These are phyloP conservation scores for Andrena fulva DNA, from an alignment of 2,888 invertebrate genomes.

Conservation along the genomic window DNA sequence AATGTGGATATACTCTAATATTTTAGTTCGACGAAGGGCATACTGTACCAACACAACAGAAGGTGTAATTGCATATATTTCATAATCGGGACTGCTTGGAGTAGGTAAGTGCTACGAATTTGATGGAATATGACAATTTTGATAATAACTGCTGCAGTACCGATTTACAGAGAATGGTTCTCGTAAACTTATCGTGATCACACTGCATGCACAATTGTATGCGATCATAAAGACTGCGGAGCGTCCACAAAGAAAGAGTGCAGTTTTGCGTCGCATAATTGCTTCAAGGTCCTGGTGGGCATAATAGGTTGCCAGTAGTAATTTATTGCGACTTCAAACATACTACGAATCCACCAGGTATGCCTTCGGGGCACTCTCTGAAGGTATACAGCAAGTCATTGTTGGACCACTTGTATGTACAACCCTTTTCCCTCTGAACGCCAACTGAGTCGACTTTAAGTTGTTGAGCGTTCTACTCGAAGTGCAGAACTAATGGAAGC, in stretches of 20 bases:
- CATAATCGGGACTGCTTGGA: too few species aligned
- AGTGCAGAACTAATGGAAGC: conserved; percentile 23
- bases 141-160: too few species aligned
- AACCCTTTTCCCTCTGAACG: conserved; percentile 37
- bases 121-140: too few species aligned
- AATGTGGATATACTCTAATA: too few species aligned
- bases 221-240: too few species aligned
- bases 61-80: too few species aligned
- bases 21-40: too few species aligned
- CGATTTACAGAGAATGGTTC: neutral
- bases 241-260: neutral
- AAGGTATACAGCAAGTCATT: conserved; percentile 35
- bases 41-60: too few species aligned
- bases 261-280: neutral
- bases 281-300: neutral
- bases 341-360: conserved; percentile 4
- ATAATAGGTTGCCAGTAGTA: conserved; percentile 9
- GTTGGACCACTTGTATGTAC: conserved; percentile 22
- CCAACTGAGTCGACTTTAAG: conserved; percentile 24
- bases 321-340: conserved; percentile 24
- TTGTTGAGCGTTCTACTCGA: conserved; percentile 28
- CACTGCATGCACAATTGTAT: neutral
- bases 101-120: too few species aligned
- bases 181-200: neutral
- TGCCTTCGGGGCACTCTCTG: conserved; percentile 15